Conservation (phyloP, 2,797 vertebrate species). For the Lacerta bilineata region DNA sequence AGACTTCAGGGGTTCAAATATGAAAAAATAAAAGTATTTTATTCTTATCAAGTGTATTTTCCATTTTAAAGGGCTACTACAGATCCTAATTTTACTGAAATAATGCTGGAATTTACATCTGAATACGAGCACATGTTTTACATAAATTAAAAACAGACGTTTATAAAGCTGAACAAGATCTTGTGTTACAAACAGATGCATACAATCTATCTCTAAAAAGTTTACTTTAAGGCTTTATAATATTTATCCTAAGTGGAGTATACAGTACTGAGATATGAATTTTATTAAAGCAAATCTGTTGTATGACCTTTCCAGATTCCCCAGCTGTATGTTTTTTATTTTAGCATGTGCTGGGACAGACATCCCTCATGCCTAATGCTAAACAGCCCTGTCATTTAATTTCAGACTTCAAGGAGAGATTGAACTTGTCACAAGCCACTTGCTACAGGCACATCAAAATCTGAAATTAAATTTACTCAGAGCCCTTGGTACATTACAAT, state of each 20-base stretch:
- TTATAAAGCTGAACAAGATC: background rate
- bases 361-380: conserved; percentile 40
- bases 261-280: conserved; percentile 27
- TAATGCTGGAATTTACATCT: background rate
- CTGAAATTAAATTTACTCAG: conserved; percentile 49
- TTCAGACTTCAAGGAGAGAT: conserved; percentile 26
- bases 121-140: background rate
- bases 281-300: conserved; percentile 40
- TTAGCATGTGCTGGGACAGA: background rate
- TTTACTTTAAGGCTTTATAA: conserved; percentile 32
- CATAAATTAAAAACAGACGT: background rate
- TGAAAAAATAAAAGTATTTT: conserved; percentile 1
- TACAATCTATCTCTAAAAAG: background rate
- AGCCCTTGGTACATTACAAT: conserved; percentile 45
- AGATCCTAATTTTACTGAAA: background rate
- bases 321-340: background rate
- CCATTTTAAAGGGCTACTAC: background rate
- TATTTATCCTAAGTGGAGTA: background rate
- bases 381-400: conserved; percentile 46
- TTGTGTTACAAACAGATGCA: background rate
- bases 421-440: conserved; percentile 39
- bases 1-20: background rate
- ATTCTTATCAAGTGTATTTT: background rate
- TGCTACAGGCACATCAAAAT: conserved; percentile 46
- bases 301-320: conserved; percentile 43